A percentile compares a stretch with the other conserved stretches of the same genome.
phyloP scores from a whole-genome alignment of 37 sponge, comb jelly and placozoan species.

The Geodia barretti region DNA sequence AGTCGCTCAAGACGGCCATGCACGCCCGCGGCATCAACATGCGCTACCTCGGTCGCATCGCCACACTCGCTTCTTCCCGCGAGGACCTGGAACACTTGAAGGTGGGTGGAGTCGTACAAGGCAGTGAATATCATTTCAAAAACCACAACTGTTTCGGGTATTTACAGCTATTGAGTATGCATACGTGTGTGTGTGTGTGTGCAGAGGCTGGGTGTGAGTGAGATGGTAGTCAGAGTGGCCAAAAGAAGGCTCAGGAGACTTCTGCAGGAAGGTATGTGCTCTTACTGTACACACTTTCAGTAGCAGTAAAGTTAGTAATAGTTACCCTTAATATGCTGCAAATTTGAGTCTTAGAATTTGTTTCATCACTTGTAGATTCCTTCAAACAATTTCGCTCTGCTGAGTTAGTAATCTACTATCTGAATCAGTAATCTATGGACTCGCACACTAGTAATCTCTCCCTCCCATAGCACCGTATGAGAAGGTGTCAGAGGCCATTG shows the following conservation, averaged over 20 bases:
- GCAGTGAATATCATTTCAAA: not conserved
- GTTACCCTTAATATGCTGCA: no score
- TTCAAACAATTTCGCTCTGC: no score
- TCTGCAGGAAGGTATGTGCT: conserved; percentile 58
- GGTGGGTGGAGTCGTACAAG: conserved; percentile 17
- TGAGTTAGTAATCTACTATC: not conserved
- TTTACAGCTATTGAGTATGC: not conserved
- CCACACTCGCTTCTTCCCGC: conserved; percentile 37
- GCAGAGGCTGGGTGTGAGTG: conserved; percentile 70
- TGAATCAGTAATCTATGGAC: not conserved
- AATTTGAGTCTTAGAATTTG: no score
- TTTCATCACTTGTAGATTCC: not conserved
- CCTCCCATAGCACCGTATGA: conserved; percentile 44
- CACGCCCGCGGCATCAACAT: conserved; percentile 94
- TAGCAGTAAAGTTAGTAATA: no score
- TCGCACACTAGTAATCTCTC: not conserved
- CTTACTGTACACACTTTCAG: not conserved
- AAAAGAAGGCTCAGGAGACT: conserved; percentile 69
- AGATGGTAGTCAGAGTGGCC: conserved; percentile 81
- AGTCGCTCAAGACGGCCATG: conserved; percentile 54
- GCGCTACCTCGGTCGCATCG: conserved; percentile 88
- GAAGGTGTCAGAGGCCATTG: conserved; percentile 45
- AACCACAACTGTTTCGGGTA: not conserved
- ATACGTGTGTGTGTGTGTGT: not conserved
- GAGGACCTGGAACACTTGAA: conserved; percentile 63